Base-by-base conservation (phyloP, 2,888 invertebrate genomes). In the Parnassius apollo region DNA sequence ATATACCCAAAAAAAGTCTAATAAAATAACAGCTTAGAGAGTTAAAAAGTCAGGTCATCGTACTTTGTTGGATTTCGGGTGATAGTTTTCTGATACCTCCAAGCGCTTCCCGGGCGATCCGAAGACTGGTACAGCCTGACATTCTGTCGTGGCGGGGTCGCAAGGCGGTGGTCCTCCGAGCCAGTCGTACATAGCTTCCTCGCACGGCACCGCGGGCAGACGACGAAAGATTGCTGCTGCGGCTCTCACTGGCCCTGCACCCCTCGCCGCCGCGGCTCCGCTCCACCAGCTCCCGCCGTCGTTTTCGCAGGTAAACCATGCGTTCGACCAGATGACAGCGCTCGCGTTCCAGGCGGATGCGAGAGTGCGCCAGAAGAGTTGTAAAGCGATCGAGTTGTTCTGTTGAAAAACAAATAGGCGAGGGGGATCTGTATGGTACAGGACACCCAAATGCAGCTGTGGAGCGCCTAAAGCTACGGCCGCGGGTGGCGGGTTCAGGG, bases 121-220 rank as follows among this genome's bases (percentile, higher is more conserved):
- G 42, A 73, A 73, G 9, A 78, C 67, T 9, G 87, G 83, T 48
- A 73, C 70, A 42, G 87, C 90, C 69, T 88, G 86, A 65, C 91
- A 91, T 53, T 85, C 82, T 1, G 91, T 90, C 8, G 88, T 85
- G 48, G 68, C 71, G 2, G 75, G 67, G 64, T 91, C 89, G 64
- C 91, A 91, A 1, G 80, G 75, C 0, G 91, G 90, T 25, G 83
- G 69, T 1, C 94, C 94, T 45, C 94, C 94, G 72, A 96, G 94
- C 76, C 95, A 93, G 65, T 94, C 94, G 71, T 93, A 91, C 81
- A 95, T 93, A 42, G 92, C 90, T 65, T 94, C 93, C 75, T 95
- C 95, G 83, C 96, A 97, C 66, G 95, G 95, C 84, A 96, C 92
- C 69, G 95, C 90, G 66, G 94, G 92, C 69, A 94, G 84, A 12